phyloP scores from a whole-genome alignment of 2,113 vertebrate species.

The Corapipo altera region DNA sequence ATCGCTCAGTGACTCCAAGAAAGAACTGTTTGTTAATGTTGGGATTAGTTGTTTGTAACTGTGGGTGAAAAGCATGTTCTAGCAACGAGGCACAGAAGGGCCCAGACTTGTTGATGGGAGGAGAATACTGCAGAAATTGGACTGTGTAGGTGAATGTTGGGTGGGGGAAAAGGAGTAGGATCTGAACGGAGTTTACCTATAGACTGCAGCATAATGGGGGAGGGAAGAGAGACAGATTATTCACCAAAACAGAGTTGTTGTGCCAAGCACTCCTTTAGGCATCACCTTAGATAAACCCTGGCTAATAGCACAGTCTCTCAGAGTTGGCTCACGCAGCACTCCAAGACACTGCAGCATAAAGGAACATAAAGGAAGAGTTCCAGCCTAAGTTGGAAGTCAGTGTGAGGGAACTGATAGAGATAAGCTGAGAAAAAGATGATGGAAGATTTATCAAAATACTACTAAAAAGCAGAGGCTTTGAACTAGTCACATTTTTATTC shows the following conservation, averaged over 20 bases:
- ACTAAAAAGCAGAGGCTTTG: neutral
- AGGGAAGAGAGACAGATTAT: neutral
- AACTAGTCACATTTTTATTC: neutral
- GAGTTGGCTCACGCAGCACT: neutral
- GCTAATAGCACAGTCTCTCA: neutral
- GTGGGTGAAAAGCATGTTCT: neutral
- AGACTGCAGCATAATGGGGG: neutral
- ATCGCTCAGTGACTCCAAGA: neutral
- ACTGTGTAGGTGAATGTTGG: neutral
- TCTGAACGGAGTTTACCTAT: neutral
- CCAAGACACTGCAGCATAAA: neutral
- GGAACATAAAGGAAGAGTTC: neutral
- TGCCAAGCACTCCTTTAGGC: neutral
- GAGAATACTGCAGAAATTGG: neutral
- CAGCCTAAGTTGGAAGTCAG: neutral
- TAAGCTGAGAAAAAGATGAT: neutral
- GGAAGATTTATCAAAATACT: neutral
- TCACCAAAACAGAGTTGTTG: neutral
- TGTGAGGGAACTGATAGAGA: rapidly evolving
- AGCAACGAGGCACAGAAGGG: neutral
- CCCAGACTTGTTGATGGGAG: neutral
- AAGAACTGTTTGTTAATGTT: neutral
- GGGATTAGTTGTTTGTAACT: neutral
- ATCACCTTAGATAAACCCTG: slow-evolving; percentile 3
- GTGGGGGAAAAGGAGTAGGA: neutral